Conservation (phyloP, 1,140 invertebrate genomes). For the Megalonaias nervosa region DNA sequence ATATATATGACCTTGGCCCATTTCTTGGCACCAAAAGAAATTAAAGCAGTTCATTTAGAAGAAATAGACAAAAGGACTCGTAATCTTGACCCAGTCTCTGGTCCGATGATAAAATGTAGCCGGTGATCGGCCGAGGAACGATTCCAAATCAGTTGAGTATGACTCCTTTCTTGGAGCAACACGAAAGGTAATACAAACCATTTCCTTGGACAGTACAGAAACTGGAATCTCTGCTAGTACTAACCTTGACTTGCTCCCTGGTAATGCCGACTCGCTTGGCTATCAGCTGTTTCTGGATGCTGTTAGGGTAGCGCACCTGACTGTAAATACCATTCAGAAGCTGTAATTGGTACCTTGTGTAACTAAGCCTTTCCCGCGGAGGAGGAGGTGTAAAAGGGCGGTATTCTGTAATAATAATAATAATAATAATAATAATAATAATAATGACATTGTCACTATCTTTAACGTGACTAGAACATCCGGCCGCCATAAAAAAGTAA, state of each 20-base stretch:
- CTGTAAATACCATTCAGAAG: conserved; percentile 66
- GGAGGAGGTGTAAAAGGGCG: conserved; percentile 59
- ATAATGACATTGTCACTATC: too few species aligned
- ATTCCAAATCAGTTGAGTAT: neutral
- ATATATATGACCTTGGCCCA: too few species aligned
- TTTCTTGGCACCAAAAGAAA: too few species aligned
- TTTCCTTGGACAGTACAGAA: neutral
- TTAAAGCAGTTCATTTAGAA: too few species aligned
- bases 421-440: too few species aligned
- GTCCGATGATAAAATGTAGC: too few species aligned
- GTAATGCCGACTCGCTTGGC: conserved; percentile 68
- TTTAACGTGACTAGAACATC: too few species aligned
- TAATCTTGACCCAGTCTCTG: too few species aligned
- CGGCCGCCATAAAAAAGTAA: too few species aligned
- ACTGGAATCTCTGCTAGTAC: neutral
- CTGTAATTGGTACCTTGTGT: conserved; percentile 68
- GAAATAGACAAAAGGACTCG: too few species aligned
- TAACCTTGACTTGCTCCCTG: conserved; percentile 69
- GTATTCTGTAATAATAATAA: conserved; percentile 40
- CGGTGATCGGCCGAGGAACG: neutral
- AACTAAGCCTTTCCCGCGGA: conserved; percentile 62
- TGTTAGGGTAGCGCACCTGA: conserved; percentile 68
- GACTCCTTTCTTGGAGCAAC: neutral
- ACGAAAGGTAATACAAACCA: neutral
- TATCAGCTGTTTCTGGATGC: conserved; percentile 68